These are phyloP conservation scores for Hirundo rustica DNA, from an alignment of 2,797 vertebrate genomes.

Conservation along the genomic window DNA sequence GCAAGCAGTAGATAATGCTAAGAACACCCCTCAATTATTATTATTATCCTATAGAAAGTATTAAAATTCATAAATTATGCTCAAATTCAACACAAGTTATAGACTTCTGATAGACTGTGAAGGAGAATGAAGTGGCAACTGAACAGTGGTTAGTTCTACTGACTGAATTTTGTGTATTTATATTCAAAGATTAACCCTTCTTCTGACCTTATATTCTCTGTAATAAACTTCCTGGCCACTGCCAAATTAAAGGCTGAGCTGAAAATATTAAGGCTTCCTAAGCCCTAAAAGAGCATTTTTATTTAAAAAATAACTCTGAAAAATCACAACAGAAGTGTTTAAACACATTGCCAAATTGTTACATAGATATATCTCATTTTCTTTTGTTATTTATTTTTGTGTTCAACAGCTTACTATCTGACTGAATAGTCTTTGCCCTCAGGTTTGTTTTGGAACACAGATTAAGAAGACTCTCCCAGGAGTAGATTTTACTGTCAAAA, in stretches of 20 bases:
- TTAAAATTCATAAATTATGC: neutral
- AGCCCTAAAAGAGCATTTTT: neutral
- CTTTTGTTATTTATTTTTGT: conserved; percentile 48
- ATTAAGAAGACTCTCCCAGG: conserved; percentile 43
- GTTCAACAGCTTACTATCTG: conserved; percentile 35
- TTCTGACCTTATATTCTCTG: neutral
- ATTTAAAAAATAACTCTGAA: neutral
- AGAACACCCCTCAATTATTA: neutral
- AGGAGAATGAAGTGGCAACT: neutral
- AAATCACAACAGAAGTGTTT: conserved; percentile 21
- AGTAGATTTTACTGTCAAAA: conserved; percentile 58
- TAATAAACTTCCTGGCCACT: neutral
- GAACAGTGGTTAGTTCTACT: neutral
- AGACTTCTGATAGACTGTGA: neutral
- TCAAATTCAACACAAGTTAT: neutral
- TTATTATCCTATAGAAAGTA: neutral
- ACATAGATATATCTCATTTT: conserved; percentile 17
- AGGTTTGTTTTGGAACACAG: conserved; percentile 36
- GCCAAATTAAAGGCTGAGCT: neutral
- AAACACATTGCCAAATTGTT: neutral
- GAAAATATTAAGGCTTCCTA: neutral
- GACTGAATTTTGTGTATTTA: neutral
- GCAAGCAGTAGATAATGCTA: neutral
- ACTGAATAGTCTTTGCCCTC: conserved; percentile 36
- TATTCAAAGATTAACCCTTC: neutral